Evolutionary conservation across 2,113 vertebrate genomes (phyloP).

Genomic region (Onychostruthus taczanowskii): DNA sequence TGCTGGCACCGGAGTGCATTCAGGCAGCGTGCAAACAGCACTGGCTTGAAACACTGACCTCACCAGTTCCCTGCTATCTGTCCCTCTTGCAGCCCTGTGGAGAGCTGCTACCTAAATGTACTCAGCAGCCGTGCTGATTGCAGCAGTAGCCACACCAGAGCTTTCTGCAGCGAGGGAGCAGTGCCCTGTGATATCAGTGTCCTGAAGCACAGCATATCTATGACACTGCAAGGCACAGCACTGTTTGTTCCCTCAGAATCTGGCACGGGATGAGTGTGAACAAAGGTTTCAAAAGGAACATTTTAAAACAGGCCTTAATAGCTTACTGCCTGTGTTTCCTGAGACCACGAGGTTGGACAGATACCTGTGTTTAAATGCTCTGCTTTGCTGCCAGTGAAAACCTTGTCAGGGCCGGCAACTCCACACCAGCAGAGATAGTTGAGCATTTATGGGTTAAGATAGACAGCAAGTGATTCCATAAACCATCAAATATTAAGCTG

Average conservation of each 20-base stretch:
- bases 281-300: background rate
- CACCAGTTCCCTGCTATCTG: background rate
- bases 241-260: background rate
- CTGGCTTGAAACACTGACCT: background rate
- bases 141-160: accelerated
- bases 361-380: background rate
- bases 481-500: background rate
- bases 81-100: background rate
- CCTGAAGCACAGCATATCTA: background rate
- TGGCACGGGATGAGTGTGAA: background rate
- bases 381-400: background rate
- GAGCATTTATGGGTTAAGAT: background rate
- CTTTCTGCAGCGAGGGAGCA: background rate
- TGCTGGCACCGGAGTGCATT: accelerated
- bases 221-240: background rate
- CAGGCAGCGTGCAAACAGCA: accelerated
- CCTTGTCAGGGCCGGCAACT: background rate
- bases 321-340: background rate
- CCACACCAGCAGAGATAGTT: background rate
- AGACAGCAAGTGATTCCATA: background rate
- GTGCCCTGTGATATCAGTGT: background rate
- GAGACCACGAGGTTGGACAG: background rate
- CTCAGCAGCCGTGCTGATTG: background rate
- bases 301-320: background rate
- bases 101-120: background rate